These are phyloP conservation scores for Tetramorium bicarinatum DNA, from an alignment of 2,888 invertebrate species.

Conservation along the genomic window DNA sequence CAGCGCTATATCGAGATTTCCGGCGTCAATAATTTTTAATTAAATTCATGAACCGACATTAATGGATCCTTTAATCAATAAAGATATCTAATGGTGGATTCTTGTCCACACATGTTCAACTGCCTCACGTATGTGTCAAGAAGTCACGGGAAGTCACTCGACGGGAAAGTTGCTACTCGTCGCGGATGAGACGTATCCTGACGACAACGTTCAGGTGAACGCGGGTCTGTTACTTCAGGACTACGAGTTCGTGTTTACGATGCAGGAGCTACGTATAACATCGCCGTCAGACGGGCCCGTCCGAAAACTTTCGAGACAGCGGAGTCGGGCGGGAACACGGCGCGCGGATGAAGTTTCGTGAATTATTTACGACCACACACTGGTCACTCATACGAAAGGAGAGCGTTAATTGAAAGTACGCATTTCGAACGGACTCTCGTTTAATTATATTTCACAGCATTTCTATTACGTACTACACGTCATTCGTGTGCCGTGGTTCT, in stretches of 20 bases:
- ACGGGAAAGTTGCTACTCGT: slow-evolving; percentile 55
- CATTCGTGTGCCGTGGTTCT: slow-evolving; percentile 37
- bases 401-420: slow-evolving; percentile 71
- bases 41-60: neutral
- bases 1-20: neutral
- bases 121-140: slow-evolving; percentile 30
- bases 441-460: slow-evolving; percentile 69
- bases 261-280: slow-evolving; percentile 63
- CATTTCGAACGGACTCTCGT: slow-evolving; percentile 53
- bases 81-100: neutral
- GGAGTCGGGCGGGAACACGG: slow-evolving; percentile 35
- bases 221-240: slow-evolving; percentile 61
- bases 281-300: slow-evolving; percentile 63
- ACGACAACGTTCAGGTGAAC: slow-evolving; percentile 71
- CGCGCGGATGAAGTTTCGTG: slow-evolving; percentile 64
- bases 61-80: slow-evolving; percentile 21
- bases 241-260: slow-evolving; percentile 66
- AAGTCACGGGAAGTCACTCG: slow-evolving; percentile 52
- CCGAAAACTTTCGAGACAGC: slow-evolving; percentile 74
- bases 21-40: neutral
- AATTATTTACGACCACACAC: slow-evolving; percentile 71
- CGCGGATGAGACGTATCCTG: slow-evolving; percentile 36
- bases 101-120: slow-evolving; percentile 17
- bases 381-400: slow-evolving; percentile 61
- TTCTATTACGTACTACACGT: slow-evolving; percentile 44